Evolutionary conservation across 2,888 invertebrate genomes (phyloP).

Genomic region (Melangyna quadrimaculata): DNA sequence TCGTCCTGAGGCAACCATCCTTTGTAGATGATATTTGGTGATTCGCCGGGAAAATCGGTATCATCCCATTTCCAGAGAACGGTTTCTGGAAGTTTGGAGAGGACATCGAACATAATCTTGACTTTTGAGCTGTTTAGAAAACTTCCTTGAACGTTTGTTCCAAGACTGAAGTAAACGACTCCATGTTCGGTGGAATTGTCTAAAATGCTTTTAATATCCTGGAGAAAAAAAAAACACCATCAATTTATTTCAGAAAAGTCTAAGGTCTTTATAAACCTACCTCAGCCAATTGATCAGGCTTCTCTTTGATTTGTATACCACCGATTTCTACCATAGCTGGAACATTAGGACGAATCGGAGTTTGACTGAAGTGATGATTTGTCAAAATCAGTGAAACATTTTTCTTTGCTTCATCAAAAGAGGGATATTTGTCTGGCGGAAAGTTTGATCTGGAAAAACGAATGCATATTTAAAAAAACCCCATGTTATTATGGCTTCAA

Average conservation of each 20-base stretch:
- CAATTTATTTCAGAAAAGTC: too few relatives aligned
- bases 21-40: conserved; percentile 83
- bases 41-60: conserved; percentile 81
- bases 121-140: conserved; percentile 82
- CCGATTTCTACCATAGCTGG: conserved; percentile 76
- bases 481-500: too few relatives aligned
- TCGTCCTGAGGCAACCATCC: conserved; percentile 88
- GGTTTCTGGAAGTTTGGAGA: conserved; percentile 83
- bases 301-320: conserved; percentile 76
- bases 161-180: conserved; percentile 80
- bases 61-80: conserved; percentile 86
- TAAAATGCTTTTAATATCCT: conserved; percentile 75
- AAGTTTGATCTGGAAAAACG: conserved; percentile 72
- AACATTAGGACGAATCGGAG: conserved; percentile 74
- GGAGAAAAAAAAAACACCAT: too few relatives aligned
- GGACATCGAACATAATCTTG: conserved; percentile 82
- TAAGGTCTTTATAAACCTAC: too few relatives aligned
- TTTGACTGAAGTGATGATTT: conserved; percentile 75
- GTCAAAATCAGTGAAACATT: conserved; percentile 75
- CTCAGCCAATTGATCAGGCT: conserved; percentile 74
- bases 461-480: background rate
- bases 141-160: conserved; percentile 81
- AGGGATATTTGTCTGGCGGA: conserved; percentile 75
- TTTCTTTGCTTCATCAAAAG: conserved; percentile 73
- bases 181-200: conserved; percentile 78